These are phyloP conservation scores for Cataglyphis cursor DNA, from an alignment of 2,888 invertebrate genomes.

Conservation along the genomic window DNA sequence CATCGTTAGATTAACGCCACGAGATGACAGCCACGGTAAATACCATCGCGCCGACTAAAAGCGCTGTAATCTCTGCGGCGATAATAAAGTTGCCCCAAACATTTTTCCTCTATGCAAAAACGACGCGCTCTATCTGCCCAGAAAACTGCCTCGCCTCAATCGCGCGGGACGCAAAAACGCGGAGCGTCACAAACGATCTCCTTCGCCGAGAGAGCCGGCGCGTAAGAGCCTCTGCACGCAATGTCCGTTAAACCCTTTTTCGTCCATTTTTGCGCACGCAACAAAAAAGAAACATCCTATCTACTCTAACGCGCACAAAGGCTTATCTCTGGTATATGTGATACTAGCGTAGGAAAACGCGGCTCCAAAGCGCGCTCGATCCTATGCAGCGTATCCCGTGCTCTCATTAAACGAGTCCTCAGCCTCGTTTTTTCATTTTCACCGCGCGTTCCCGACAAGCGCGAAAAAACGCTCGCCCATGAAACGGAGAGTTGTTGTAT, in stretches of 20 bases:
- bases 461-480: constrained; percentile 3
- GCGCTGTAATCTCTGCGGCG: constrained; percentile 50
- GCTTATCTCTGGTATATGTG: constrained; percentile 40
- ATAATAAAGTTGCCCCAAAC: constrained; percentile 50
- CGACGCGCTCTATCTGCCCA: constrained; percentile 40
- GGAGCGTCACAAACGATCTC: constrained; percentile 48
- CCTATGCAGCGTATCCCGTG: constrained; percentile 35
- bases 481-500: neutral
- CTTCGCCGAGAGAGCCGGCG: constrained; percentile 41
- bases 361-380: constrained; percentile 1
- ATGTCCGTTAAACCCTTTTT: constrained; percentile 38
- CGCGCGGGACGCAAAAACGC: constrained; percentile 43
- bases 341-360: constrained; percentile 15
- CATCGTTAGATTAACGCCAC: constrained; percentile 38
- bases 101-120: constrained; percentile 49
- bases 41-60: constrained; percentile 46
- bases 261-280: constrained; percentile 38
- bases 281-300: constrained; percentile 40
- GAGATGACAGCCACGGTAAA: constrained; percentile 37
- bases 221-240: constrained; percentile 37
- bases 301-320: constrained; percentile 35
- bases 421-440: constrained; percentile 35
- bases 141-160: constrained; percentile 45
- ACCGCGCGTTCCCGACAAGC: constrained; percentile 5
- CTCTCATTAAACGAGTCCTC: constrained; percentile 54